Conservation (phyloP, 2,797 vertebrate genomes). For the Phalloptychus januarius region DNA sequence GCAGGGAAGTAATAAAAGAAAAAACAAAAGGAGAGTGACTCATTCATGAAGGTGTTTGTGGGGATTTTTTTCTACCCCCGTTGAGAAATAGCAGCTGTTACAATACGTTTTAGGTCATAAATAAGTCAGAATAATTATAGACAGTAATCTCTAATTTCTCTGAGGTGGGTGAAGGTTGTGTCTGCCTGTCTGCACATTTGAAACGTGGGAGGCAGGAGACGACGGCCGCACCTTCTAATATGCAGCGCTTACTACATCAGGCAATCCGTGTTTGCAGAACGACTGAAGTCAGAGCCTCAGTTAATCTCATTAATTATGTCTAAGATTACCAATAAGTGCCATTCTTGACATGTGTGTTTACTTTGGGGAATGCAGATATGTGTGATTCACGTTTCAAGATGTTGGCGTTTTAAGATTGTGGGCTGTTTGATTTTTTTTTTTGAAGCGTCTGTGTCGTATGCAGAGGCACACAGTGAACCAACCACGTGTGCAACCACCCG, state of each 20-base stretch:
- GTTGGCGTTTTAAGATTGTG: slow-evolving; percentile 39
- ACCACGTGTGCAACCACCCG: slow-evolving; percentile 71
- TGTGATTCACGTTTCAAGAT: slow-evolving; percentile 48
- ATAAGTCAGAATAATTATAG: slow-evolving; percentile 55
- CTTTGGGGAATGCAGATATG: slow-evolving; percentile 43
- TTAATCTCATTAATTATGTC: slow-evolving; percentile 52
- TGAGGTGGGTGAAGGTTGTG: slow-evolving; percentile 60
- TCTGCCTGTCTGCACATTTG: slow-evolving; percentile 55
- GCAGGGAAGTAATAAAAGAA: background rate
- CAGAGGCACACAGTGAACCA: slow-evolving; percentile 58
- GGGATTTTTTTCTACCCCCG: slow-evolving; percentile 9
- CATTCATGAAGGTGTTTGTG: slow-evolving; percentile 21
- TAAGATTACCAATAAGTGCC: slow-evolving; percentile 50
- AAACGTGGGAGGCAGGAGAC: slow-evolving; percentile 52
- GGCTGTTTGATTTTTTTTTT: slow-evolving; percentile 51
- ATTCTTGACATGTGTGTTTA: slow-evolving; percentile 40
- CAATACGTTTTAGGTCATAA: slow-evolving; percentile 41
- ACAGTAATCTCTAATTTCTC: slow-evolving; percentile 68
- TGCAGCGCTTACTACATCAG: slow-evolving; percentile 56
- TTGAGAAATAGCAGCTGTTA: slow-evolving; percentile 62
- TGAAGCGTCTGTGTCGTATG: slow-evolving; percentile 52
- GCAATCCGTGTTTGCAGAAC: slow-evolving; percentile 49
- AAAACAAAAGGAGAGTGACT: slow-evolving; percentile 14
- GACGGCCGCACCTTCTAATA: slow-evolving; percentile 54
- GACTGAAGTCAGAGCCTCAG: slow-evolving; percentile 31